phyloP scores from a whole-genome alignment of 2,797 vertebrate species.

The Ambastaia sidthimunki region DNA sequence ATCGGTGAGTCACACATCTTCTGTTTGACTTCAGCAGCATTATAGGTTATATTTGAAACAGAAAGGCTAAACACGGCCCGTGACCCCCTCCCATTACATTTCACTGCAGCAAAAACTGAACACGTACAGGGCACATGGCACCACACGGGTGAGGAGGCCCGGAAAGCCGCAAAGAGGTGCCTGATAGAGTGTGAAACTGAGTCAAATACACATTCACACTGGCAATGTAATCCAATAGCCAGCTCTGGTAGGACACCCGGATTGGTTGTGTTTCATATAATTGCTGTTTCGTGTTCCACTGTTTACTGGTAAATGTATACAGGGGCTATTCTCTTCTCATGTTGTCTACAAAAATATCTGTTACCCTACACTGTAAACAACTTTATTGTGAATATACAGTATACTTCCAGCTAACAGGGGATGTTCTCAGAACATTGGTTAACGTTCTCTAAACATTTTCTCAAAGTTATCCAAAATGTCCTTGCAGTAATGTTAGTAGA shows the following conservation, averaged over 20 bases:
- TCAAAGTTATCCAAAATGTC: too few relatives aligned
- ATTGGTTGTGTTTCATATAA: slow-evolving; percentile 53
- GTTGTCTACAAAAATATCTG: slow-evolving; percentile 10
- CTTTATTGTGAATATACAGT: neutral
- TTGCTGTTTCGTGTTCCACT: slow-evolving; percentile 39
- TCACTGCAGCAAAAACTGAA: slow-evolving; percentile 38
- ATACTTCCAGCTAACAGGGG: neutral
- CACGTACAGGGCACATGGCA: slow-evolving; percentile 32
- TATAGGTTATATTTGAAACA: slow-evolving; percentile 37
- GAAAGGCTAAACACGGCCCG: slow-evolving; percentile 8
- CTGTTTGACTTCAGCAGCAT: slow-evolving; percentile 29
- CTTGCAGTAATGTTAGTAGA: too few relatives aligned
- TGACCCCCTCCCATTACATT: slow-evolving; percentile 9
- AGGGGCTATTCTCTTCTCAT: neutral
- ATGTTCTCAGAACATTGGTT: too few relatives aligned
- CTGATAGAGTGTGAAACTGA: slow-evolving; percentile 27
- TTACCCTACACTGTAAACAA: neutral
- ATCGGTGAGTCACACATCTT: slow-evolving; percentile 42
- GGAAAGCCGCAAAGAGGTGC: slow-evolving; percentile 44
- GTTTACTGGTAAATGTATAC: slow-evolving; percentile 46
- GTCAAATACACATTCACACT: slow-evolving; percentile 20
- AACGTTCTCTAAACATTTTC: too few relatives aligned
- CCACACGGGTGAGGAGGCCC: slow-evolving; percentile 33
- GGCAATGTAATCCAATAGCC: slow-evolving; percentile 29
- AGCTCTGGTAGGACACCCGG: slow-evolving; percentile 39